phyloP scores from a whole-genome alignment of 2,113 vertebrate species.

The Microcebus lehilahytsara region DNA sequence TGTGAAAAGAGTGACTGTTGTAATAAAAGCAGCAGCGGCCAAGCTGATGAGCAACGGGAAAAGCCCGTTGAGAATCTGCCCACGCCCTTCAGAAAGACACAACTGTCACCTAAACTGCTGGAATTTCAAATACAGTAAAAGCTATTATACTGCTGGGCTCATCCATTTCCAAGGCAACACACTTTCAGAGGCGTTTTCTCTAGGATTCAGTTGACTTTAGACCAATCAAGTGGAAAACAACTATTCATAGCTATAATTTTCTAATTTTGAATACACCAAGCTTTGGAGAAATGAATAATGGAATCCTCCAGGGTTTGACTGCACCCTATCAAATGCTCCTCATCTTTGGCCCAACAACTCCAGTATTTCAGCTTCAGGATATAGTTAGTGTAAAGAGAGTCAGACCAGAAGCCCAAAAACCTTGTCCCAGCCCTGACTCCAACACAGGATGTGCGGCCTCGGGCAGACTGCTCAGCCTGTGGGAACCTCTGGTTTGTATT shows the following conservation, averaged over 20 bases:
- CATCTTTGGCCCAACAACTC: not conserved
- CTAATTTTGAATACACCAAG: slow-evolving; percentile 63
- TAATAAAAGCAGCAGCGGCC: not conserved
- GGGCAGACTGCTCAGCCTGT: not conserved
- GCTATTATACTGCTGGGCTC: not conserved
- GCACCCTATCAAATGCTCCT: not conserved
- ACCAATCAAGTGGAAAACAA: slow-evolving; percentile 66
- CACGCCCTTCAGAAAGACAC: slow-evolving; percentile 34
- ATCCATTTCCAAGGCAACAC: slow-evolving; percentile 68
- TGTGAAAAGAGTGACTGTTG: not conserved
- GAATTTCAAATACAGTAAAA: slow-evolving; percentile 47
- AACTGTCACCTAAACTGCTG: slow-evolving; percentile 40
- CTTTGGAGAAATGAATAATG: slow-evolving; percentile 52
- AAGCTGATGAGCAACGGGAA: not conserved
- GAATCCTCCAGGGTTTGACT: not conserved
- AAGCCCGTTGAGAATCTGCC: not conserved
- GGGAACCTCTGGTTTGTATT: not conserved
- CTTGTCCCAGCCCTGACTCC: not conserved
- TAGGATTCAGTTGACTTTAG: slow-evolving; percentile 64
- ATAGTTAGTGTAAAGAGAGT: not conserved
- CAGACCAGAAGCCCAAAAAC: not conserved
- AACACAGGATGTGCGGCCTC: not conserved
- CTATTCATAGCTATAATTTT: slow-evolving; percentile 63
- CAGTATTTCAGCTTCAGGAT: not conserved
- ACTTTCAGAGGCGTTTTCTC: slow-evolving; percentile 54